Percentiles rank a stretch among this genome's conserved stretches.
Evolutionary conservation across 2,888 invertebrate species (phyloP).

Genomic region (Heteromyza rotundicornis): DNA sequence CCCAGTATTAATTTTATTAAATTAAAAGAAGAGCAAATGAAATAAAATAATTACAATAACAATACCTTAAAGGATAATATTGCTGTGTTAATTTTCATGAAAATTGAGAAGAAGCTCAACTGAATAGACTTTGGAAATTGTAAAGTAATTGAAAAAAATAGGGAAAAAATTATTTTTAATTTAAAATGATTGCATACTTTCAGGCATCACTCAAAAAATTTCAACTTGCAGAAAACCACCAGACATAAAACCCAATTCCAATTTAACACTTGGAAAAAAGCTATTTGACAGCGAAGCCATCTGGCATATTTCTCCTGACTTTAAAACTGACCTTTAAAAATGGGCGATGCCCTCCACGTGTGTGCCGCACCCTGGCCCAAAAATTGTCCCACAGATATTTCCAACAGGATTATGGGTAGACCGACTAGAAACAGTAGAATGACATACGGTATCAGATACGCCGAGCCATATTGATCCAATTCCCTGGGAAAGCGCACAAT

Average conservation of each 20-base stretch:
- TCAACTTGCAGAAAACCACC: background rate
- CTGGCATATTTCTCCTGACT: background rate
- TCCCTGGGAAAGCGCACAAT: slow-evolving; percentile 63
- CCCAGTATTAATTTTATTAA: too few relatives aligned
- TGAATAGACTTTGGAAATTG: too few relatives aligned
- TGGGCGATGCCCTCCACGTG: slow-evolving; percentile 62
- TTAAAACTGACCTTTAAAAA: slow-evolving; percentile 60
- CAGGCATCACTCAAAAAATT: background rate
- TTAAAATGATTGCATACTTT: slow-evolving; percentile 19
- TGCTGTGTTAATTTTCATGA: too few relatives aligned
- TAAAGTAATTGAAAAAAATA: too few relatives aligned
- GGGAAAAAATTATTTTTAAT: too few relatives aligned
- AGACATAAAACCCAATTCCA: too few relatives aligned
- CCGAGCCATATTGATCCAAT: slow-evolving; percentile 60
- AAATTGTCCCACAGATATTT: slow-evolving; percentile 62
- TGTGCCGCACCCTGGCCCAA: slow-evolving; percentile 63
- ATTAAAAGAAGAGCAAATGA: too few relatives aligned
- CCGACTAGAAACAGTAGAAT: slow-evolving; percentile 62
- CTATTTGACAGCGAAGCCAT: too few relatives aligned
- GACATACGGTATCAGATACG: slow-evolving; percentile 61
- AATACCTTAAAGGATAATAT: too few relatives aligned
- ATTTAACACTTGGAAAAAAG: too few relatives aligned
- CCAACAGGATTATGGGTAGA: slow-evolving; percentile 60
- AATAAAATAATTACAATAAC: too few relatives aligned
- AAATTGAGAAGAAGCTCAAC: too few relatives aligned